Evolutionary conservation across 2,888 invertebrate genomes (phyloP), one percentile per base, ranked within the genome.

Genomic region (Macaria notata): DNA sequence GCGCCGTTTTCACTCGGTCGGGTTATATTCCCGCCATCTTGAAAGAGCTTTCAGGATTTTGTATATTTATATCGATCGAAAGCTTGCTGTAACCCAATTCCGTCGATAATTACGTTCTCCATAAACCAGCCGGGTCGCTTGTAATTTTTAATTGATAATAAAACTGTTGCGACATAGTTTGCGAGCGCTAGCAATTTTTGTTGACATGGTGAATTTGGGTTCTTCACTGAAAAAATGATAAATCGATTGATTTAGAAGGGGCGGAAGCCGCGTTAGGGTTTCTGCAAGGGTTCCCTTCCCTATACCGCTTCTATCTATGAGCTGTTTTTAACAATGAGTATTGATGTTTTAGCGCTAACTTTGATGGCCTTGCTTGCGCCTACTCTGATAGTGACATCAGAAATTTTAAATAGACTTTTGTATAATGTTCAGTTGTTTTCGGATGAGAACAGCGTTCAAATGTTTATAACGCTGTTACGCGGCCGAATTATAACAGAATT

Each of bases 21-120:
- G 76, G 73, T 85, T 84, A 72, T 78, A 81, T 77, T 86, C 86
- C 84, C 89, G 90, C 90, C 90, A 90, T 90, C 85, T 89, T 91
- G 89, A 88, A 75, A 69, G 84, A 86, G 86, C 86, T 88, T 89
- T 84, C 83, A 87, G 88, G 84, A 84, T 85, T 86, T 83, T 70
- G 79, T 84, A 81, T 81, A 86, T 80, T 86, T 87, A 85, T 88
- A 89, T 89, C 84, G 89, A 88, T 89, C 87, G 81, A 76, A 81
- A 84, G 82, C 81, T 83, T 73, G 67, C 70, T 73, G 83, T 84
- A 86, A 86, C 86, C 84, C 67, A 82, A 83, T 85, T 88, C 73
- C 67, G 56, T 65, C 63, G 56, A 46, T 56, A 46, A 55, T 43
- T 49, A 42, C 29, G 49, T 55, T 56, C 59, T 46, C 38, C 53